Evolutionary conservation across 2,113 vertebrate species (phyloP).

Genomic region (Jaculus jaculus): DNA sequence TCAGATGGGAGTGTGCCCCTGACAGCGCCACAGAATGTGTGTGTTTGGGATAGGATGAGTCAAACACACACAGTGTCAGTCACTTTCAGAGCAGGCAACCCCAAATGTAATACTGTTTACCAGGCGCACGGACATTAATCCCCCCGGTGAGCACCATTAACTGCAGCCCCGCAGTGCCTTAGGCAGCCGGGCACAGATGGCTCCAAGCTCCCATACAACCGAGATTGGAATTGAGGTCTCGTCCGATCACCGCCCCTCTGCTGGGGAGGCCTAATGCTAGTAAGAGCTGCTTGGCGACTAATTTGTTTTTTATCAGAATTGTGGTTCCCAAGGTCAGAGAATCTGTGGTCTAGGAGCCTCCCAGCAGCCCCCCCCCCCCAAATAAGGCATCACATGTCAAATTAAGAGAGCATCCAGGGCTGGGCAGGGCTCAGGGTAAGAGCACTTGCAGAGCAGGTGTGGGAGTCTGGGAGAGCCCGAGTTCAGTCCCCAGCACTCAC

Average conservation of each 20-base stretch:
- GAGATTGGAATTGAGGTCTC: not conserved
- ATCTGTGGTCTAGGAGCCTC: rapidly evolving
- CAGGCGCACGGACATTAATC: rapidly evolving
- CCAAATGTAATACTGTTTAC: not conserved
- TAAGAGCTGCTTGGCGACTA: not conserved
- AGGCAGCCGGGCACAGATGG: not conserved
- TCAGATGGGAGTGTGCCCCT: too few species aligned
- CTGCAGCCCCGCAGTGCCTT: not conserved
- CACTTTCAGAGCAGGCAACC: not conserved
- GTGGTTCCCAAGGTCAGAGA: not conserved
- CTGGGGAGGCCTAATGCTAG: not conserved
- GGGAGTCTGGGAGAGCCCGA: too few species aligned
- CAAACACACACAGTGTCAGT: not conserved
- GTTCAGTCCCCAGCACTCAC: too few species aligned
- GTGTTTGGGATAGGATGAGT: not conserved
- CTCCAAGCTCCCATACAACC: not conserved
- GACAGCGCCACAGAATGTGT: not conserved
- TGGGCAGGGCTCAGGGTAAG: too few species aligned
- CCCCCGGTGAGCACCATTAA: not conserved
- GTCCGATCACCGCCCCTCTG: not conserved
- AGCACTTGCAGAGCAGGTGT: too few species aligned
- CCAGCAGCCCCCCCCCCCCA: too few species aligned
- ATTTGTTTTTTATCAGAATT: not conserved
- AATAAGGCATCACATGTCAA: not conserved
- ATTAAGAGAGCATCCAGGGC: too few species aligned